Evolutionary conservation across 2,888 invertebrate species (phyloP).

Genomic region (Meghimatium bilineatum): DNA sequence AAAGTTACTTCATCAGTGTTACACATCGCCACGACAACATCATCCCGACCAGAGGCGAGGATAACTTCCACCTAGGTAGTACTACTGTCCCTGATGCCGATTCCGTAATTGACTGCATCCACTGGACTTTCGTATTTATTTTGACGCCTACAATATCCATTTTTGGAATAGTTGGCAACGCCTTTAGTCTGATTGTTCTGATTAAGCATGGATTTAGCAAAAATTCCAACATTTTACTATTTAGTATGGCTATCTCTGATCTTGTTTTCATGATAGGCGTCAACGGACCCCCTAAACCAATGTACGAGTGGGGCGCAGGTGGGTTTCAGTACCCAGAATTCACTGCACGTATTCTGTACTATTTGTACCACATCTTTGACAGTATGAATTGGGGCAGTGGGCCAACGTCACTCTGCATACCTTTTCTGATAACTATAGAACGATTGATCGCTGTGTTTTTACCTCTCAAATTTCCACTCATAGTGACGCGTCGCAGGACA

Average conservation of each 20-base stretch:
- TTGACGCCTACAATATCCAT: slow-evolving; percentile 25
- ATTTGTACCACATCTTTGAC: slow-evolving; percentile 37
- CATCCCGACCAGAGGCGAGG: background rate
- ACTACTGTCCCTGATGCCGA: slow-evolving; percentile 1
- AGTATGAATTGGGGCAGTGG: slow-evolving; percentile 34
- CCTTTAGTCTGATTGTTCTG: slow-evolving; percentile 22
- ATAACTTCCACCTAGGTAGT: background rate
- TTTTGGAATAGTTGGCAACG: slow-evolving; percentile 29
- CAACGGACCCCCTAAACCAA: slow-evolving; percentile 19
- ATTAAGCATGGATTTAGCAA: slow-evolving; percentile 27
- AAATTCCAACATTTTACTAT: slow-evolving; percentile 34
- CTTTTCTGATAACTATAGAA: slow-evolving; percentile 23
- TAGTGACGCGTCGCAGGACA: slow-evolving; percentile 26
- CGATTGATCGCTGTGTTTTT: slow-evolving; percentile 31
- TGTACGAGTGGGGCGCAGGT: slow-evolving; percentile 26
- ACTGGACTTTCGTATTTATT: slow-evolving; percentile 33
- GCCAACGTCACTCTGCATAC: slow-evolving; percentile 9
- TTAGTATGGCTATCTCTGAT: slow-evolving; percentile 34
- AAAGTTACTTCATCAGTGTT: background rate
- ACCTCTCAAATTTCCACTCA: slow-evolving; percentile 19
- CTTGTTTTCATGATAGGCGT: slow-evolving; percentile 26
- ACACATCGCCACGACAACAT: background rate
- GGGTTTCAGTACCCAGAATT: slow-evolving; percentile 27
- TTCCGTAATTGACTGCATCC: slow-evolving; percentile 1
- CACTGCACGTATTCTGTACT: slow-evolving; percentile 11